These are phyloP conservation scores for Phlogophora meticulosa DNA, from an alignment of 2,888 invertebrate genomes.

Conservation along the genomic window DNA sequence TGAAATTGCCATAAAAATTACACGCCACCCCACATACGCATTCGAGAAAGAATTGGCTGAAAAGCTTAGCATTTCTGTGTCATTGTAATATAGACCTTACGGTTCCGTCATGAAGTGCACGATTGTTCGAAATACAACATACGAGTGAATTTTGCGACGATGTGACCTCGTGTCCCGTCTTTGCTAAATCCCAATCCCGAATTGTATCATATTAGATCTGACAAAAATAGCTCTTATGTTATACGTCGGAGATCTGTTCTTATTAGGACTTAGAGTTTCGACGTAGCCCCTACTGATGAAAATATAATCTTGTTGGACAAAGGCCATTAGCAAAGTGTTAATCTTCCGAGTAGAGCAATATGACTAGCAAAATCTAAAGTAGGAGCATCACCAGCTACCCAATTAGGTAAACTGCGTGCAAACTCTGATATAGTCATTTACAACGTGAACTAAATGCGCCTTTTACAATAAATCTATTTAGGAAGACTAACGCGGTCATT, in stretches of 20 bases:
- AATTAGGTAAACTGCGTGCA: constrained; percentile 38
- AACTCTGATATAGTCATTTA: constrained; percentile 44
- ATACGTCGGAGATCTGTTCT: constrained; percentile 32
- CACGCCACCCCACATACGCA: constrained; percentile 28
- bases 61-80: constrained; percentile 30
- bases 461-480: constrained; percentile 63
- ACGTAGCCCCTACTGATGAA: constrained; percentile 19
- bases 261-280: constrained; percentile 29
- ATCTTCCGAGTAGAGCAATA: constrained; percentile 17
- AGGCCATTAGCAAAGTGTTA: constrained; percentile 5
- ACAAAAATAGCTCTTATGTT: constrained; percentile 54
- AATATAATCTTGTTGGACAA: constrained; percentile 31
- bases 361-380: constrained; percentile 13
- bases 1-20: constrained; percentile 55
- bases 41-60: constrained; percentile 39
- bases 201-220: constrained; percentile 63
- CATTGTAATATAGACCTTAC: constrained; percentile 54
- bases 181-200: constrained; percentile 62
- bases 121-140: constrained; percentile 39
- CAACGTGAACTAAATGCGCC: constrained; percentile 39
- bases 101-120: constrained; percentile 39
- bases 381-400: constrained; percentile 14
- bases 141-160: constrained; percentile 49
- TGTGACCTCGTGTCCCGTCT: constrained; percentile 54
- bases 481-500: constrained; percentile 70